Conservation (phyloP, 2,113 vertebrate genomes). For the Piaya cayana region DNA sequence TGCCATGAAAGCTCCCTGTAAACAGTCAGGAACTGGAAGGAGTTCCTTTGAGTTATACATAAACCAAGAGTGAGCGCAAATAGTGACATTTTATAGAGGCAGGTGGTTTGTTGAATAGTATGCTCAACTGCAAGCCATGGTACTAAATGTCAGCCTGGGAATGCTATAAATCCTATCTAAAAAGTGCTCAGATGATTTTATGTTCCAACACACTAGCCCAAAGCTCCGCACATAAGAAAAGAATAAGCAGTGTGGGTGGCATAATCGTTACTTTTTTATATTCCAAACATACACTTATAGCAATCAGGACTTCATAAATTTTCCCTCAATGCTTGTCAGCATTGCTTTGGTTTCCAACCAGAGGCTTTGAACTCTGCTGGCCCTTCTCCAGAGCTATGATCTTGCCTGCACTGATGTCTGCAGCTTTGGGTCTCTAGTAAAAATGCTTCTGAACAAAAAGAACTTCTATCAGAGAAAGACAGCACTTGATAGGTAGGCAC, state of each 20-base stretch:
- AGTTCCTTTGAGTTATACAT: not conserved
- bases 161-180: conserved; percentile 7
- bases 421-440: not conserved
- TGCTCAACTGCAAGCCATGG: not conserved
- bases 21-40: not conserved
- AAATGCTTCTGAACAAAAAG: not conserved
- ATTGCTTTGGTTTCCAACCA: not conserved
- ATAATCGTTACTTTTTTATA: conserved; percentile 30
- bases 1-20: not conserved
- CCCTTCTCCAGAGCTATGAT: conserved; percentile 32
- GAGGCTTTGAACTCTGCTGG: conserved; percentile 47
- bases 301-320: conserved; percentile 51
- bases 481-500: not conserved
- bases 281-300: conserved; percentile 22
- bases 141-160: not conserved
- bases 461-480: not conserved
- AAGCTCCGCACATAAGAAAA: conserved; percentile 8
- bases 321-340: not conserved
- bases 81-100: conserved; percentile 4
- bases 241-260: conserved; percentile 52
- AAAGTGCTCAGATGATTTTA: conserved; percentile 15
- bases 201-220: not conserved
- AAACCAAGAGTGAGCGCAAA: not conserved
- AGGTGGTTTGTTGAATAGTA: not conserved
- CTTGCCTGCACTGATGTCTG: not conserved